These are phyloP conservation scores for Macaca fascicularis DNA, from an alignment of 2,113 vertebrate genomes.

Conservation along the genomic window DNA sequence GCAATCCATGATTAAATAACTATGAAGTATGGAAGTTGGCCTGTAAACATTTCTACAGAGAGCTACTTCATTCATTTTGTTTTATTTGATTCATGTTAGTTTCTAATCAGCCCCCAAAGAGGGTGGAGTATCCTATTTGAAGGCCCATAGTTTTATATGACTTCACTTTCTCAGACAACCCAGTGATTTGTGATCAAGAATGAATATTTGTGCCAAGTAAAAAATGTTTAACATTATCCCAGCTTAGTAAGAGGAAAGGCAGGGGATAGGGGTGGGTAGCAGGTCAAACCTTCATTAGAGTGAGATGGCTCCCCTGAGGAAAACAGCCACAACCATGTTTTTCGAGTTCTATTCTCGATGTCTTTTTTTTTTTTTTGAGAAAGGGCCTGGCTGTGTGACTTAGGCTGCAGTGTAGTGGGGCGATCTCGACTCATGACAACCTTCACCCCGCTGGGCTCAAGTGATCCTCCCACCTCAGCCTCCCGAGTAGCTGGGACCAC, in stretches of 20 bases:
- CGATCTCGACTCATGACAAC: no score
- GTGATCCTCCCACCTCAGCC: no score
- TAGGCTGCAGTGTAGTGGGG: no score
- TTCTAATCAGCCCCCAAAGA: neutral
- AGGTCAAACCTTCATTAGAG: neutral
- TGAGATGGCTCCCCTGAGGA: neutral
- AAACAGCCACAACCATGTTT: neutral
- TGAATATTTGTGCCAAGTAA: neutral
- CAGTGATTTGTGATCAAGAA: neutral
- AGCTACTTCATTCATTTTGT: neutral
- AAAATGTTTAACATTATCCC: neutral
- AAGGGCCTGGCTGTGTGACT: no score
- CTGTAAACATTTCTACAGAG: slow-evolving; percentile 8
- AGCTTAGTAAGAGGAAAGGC: neutral
- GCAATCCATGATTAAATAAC: slow-evolving; percentile 9
- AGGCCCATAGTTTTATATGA: neutral
- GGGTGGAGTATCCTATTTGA: neutral
- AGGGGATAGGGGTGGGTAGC: neutral
- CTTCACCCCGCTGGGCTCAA: no score
- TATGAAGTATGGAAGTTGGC: neutral
- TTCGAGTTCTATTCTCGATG: neutral
- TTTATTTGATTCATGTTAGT: neutral
- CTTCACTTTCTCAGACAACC: neutral
- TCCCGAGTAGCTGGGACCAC: no score
- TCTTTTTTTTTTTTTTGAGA: no score